A percentile compares a stretch with the other conserved stretches of the same genome.
Conservation (phyloP, 2,888 invertebrate genomes). For the Drosophila greeni region DNA sequence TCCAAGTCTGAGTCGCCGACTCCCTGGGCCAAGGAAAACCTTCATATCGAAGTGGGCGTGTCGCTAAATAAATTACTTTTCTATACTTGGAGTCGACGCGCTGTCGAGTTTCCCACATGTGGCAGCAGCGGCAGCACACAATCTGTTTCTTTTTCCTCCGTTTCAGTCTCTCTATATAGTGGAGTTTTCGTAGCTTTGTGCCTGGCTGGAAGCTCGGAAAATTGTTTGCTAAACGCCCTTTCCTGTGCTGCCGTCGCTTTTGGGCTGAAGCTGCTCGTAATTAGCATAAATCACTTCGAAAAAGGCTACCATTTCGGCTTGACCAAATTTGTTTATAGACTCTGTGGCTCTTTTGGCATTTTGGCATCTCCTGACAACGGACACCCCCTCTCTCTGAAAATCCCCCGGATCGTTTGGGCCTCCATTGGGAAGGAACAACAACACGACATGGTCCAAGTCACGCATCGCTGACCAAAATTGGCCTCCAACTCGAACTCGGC, state of each 20-base stretch:
- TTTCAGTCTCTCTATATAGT: slow-evolving; percentile 1
- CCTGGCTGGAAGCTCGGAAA: slow-evolving; percentile 49
- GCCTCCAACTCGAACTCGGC: slow-evolving; percentile 47
- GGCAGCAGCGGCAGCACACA: slow-evolving; percentile 19
- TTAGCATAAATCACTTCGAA: slow-evolving; percentile 74
- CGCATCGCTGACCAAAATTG: slow-evolving; percentile 74
- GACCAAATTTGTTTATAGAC: slow-evolving; percentile 73
- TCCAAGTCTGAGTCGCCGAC: slow-evolving; percentile 11
- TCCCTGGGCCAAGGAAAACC: slow-evolving; percentile 60
- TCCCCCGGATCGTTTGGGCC: slow-evolving; percentile 1
- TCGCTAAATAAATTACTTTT: slow-evolving; percentile 73
- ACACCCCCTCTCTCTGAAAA: slow-evolving; percentile 3
- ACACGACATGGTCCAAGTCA: slow-evolving; percentile 72
- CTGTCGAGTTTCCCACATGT: slow-evolving; percentile 41
- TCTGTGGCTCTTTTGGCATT: slow-evolving; percentile 68
- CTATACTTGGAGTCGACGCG: slow-evolving; percentile 54
- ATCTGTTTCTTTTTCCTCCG: slow-evolving; percentile 23
- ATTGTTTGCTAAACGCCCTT: slow-evolving; percentile 70
- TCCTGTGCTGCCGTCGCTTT: slow-evolving; percentile 56
- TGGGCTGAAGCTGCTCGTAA: slow-evolving; percentile 64
- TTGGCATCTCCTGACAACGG: slow-evolving; percentile 66
- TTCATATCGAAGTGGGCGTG: slow-evolving; percentile 69
- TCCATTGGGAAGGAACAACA: slow-evolving; percentile 26
- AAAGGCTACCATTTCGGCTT: slow-evolving; percentile 71
- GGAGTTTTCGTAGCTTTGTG: slow-evolving; percentile 28